These are phyloP conservation scores for Ryuthela nishihirai DNA, from an alignment of 2,888 invertebrate genomes.

Conservation along the genomic window DNA sequence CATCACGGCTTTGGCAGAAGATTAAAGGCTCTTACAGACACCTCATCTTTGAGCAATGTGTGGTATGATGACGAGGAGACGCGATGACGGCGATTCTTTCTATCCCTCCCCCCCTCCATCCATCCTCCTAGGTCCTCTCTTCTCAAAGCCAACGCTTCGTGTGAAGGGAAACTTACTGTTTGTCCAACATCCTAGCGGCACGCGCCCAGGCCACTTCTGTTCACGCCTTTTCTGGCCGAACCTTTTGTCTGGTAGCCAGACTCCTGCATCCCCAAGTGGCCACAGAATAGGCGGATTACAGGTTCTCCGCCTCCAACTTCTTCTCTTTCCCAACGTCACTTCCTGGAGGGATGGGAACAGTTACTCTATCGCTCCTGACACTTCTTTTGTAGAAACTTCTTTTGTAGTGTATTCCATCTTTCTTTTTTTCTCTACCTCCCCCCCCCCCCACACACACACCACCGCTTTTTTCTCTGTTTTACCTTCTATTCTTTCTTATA, in stretches of 20 bases:
- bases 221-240: too few species aligned
- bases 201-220: constrained; percentile 18
- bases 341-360: too few species aligned
- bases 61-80: neutral
- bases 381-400: too few species aligned
- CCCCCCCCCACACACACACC: too few species aligned
- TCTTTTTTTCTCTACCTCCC: too few species aligned
- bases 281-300: constrained; percentile 32
- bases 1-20: constrained; percentile 27
- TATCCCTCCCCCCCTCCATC: neutral
- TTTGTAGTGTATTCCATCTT: too few species aligned
- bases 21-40: constrained; percentile 33
- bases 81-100: neutral
- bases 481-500: too few species aligned
- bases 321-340: too few species aligned
- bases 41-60: constrained; percentile 20
- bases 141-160: too few species aligned
- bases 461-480: too few species aligned
- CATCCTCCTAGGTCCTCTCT: constrained; percentile 10
- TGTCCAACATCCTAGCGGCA: constrained; percentile 27
- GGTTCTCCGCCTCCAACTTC: too few species aligned
- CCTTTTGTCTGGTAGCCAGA: constrained; percentile 8
- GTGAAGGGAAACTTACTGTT: constrained; percentile 32
- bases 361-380: too few species aligned
- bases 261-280: constrained; percentile 9